Evolutionary conservation across 1,140 invertebrate genomes (phyloP), one percentile per base, ranked within the genome.

Genomic region (Drosophila willistoni): DNA sequence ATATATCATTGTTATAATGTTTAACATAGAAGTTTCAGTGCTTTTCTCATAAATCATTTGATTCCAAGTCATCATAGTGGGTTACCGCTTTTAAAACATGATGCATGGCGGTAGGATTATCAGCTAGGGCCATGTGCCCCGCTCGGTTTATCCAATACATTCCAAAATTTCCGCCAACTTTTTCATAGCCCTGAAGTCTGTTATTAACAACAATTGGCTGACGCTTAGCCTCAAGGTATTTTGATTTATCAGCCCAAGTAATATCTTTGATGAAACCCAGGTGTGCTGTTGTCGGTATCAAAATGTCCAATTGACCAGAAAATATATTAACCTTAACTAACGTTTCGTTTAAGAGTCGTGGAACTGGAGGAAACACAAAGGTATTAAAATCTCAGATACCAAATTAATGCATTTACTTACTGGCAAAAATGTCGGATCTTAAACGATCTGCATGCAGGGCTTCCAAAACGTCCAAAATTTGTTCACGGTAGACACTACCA

Each of bases 391-490:
- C n/a, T 7, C 34, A 2, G 1, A 6, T 3, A 29, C 29, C 0
- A 12, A 57, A 22, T 41, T 6, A 14, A 1, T 14, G 19, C 4
- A 9, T 2, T 29, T 39, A 34, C 92, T 92, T 90, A 96, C 95
- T 93, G 78, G 94, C 93, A 65, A 94, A 83, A n/a, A 95, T 94
- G 13, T 96, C 96, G 7, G 96, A 96, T 87, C 95, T 96, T 95
- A 98, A 97, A 77, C 97, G 97, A 84, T 98, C 97, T 29, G 63
- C 93, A 10, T 68, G 73, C 51, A 97, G 93, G 6, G 84, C 90
- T 7, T 83, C 56, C 83, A 97, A 97, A 0, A 97, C 96, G 93
- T 94, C 94, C 95, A 97, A 5, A 94, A 94, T 64, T 94, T 92
- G 4, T 92, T 82, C 14, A 0, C 42, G 36, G 13, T 60, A 76